These are phyloP conservation scores for Pipa parva DNA, from an alignment of 2,113 vertebrate species.

Conservation along the genomic window DNA sequence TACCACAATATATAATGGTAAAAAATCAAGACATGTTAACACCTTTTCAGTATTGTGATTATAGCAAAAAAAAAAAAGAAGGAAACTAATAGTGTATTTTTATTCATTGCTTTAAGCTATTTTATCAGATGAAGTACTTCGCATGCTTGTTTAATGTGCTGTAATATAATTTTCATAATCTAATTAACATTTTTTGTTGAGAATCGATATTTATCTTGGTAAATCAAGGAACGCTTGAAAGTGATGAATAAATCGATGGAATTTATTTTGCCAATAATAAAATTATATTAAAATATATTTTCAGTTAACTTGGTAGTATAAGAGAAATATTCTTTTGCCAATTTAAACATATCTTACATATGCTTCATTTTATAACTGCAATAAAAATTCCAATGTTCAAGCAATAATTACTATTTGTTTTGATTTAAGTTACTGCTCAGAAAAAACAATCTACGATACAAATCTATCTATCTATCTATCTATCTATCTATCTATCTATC, in stretches of 20 bases:
- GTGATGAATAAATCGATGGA: conserved; percentile 22
- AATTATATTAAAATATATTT: conserved; percentile 20
- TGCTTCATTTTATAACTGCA: conserved; percentile 26
- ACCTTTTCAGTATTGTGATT: no score
- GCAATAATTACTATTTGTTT: conserved; percentile 22
- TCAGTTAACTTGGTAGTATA: background rate
- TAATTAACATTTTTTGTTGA: conserved; percentile 19
- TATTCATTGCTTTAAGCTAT: no score
- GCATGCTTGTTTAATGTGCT: background rate
- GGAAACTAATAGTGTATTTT: no score
- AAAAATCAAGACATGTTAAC: no score
- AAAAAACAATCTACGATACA: no score
- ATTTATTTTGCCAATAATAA: conserved; percentile 4
- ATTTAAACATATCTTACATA: conserved; percentile 25
- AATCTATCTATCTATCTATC: no score
- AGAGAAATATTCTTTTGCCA: conserved; percentile 37
- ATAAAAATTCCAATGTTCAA: conserved; percentile 27
- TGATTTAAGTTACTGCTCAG: background rate
- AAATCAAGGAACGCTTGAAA: conserved; percentile 13
- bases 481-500: no score
- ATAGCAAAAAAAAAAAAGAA: no score
- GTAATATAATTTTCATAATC: conserved; percentile 3
- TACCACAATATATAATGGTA: no score
- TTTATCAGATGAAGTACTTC: no score
- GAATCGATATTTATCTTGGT: conserved; percentile 29